Conservation (phyloP, 2,797 vertebrate genomes). For the Buphagus erythrorhynchus region DNA sequence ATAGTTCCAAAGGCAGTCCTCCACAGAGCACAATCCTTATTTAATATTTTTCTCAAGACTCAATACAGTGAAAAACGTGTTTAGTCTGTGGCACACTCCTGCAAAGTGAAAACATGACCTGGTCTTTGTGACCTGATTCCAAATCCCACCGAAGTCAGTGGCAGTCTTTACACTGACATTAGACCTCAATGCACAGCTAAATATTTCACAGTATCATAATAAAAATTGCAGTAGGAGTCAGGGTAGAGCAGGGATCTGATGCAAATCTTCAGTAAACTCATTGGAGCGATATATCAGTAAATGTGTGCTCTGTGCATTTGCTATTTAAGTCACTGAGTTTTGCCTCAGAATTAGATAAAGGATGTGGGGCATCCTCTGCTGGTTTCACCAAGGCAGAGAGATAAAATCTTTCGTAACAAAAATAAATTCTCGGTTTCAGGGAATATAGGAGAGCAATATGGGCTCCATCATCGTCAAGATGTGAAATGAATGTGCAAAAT, state of each 20-base stretch:
- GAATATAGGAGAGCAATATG: neutral
- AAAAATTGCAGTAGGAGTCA: slow-evolving; percentile 20
- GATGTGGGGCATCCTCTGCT: neutral
- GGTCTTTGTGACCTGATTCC: neutral
- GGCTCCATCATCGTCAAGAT: neutral
- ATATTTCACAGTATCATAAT: neutral
- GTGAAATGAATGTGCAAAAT: neutral
- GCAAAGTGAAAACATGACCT: neutral
- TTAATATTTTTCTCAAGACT: neutral
- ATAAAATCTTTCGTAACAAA: neutral
- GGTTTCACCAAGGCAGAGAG: neutral
- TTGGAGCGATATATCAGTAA: neutral
- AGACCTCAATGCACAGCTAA: neutral
- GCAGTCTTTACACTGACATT: neutral
- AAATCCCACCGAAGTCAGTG: neutral
- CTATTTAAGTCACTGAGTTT: neutral
- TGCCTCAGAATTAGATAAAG: neutral
- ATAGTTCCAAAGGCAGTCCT: neutral
- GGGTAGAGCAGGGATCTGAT: neutral
- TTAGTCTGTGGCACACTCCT: neutral
- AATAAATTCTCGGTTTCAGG: neutral
- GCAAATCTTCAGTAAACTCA: slow-evolving; percentile 22
- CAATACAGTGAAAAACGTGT: neutral
- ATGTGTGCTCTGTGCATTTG: neutral
- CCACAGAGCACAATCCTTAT: neutral